Percentiles rank a stretch among this genome's conserved stretches.
These are phyloP conservation scores for Diloba caeruleocephala DNA, from an alignment of 2,888 invertebrate genomes.

Conservation along the genomic window DNA sequence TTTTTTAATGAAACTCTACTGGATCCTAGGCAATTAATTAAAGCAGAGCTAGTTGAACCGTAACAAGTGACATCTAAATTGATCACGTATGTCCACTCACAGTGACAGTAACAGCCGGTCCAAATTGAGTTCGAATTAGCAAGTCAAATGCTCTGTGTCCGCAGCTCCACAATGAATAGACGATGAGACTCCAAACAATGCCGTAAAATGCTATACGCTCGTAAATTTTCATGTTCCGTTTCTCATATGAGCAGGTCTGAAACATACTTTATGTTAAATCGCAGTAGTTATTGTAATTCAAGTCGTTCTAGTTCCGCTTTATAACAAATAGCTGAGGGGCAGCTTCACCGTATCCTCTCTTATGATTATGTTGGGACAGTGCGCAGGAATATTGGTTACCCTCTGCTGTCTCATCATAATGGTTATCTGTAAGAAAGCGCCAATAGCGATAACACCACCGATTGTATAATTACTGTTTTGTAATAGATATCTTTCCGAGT, in stretches of 20 bases:
- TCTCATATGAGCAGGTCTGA: not conserved
- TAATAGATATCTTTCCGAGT: no score
- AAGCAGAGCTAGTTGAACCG: conserved; percentile 1
- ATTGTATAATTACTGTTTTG: no score
- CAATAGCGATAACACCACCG: no score
- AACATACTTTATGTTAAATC: conserved; percentile 4
- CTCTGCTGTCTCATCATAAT: no score
- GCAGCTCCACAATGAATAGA: conserved; percentile 48
- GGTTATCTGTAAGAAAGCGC: no score
- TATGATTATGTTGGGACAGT: no score
- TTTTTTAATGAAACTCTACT: not conserved
- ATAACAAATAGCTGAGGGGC: no score
- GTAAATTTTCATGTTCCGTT: conserved; percentile 19
- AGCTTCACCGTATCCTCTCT: not conserved
- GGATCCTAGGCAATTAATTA: conserved; percentile 15
- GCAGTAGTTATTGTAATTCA: conserved; percentile 8
- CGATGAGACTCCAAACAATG: conserved; percentile 41
- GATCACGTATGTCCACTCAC: conserved; percentile 20
- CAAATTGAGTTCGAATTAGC: conserved; percentile 45
- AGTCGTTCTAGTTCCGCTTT: conserved; percentile 1
- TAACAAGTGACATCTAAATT: conserved; percentile 22
- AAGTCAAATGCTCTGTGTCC: conserved; percentile 55
- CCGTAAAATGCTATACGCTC: conserved; percentile 31
- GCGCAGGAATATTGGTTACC: no score
- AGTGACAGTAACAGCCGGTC: conserved; percentile 31